A percentile compares a stretch with the other conserved stretches of the same genome.
Evolutionary conservation across 2,113 vertebrate genomes (phyloP).

Genomic region (Anser brachyrhynchus): DNA sequence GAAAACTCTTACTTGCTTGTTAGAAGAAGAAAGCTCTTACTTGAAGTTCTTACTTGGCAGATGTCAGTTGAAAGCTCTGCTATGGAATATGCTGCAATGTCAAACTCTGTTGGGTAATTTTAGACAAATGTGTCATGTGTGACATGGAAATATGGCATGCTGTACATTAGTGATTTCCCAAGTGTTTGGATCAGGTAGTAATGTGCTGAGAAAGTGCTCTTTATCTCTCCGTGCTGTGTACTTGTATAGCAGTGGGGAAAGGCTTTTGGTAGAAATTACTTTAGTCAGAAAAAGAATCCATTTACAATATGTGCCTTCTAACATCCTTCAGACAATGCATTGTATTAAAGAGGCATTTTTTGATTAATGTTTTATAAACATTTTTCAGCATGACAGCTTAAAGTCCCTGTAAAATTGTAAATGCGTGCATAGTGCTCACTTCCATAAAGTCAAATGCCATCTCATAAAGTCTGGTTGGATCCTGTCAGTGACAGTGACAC

Average conservation of each 20-base stretch:
- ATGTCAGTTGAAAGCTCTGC: constrained; percentile 85
- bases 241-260: constrained; percentile 84
- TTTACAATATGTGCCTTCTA: constrained; percentile 96
- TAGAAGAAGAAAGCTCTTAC: constrained; percentile 81
- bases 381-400: constrained; percentile 86
- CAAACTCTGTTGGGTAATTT: constrained; percentile 92
- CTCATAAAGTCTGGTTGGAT: constrained; percentile 79
- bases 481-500: constrained; percentile 83
- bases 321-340: constrained; percentile 92
- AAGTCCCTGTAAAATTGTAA: constrained; percentile 85
- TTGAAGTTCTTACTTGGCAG: constrained; percentile 81
- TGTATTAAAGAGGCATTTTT: constrained; percentile 96
- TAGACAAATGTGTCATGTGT: constrained; percentile 89
- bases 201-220: constrained; percentile 89
- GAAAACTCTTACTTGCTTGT: constrained; percentile 78
- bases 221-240: constrained; percentile 87
- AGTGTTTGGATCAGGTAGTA: constrained; percentile 87
- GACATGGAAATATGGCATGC: constrained; percentile 88
- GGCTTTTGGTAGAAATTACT: constrained; percentile 88
- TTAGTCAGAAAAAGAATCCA: constrained; percentile 96
- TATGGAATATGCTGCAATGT: constrained; percentile 82
- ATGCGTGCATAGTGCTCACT: constrained; percentile 86
- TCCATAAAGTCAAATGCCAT: constrained; percentile 90
- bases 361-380: constrained; percentile 99
- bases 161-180: constrained; percentile 93